A percentile compares a stretch with the other conserved stretches of the same genome.
phyloP scores from a whole-genome alignment of 1,140 invertebrate genomes.

The Ridgeia piscesae region DNA sequence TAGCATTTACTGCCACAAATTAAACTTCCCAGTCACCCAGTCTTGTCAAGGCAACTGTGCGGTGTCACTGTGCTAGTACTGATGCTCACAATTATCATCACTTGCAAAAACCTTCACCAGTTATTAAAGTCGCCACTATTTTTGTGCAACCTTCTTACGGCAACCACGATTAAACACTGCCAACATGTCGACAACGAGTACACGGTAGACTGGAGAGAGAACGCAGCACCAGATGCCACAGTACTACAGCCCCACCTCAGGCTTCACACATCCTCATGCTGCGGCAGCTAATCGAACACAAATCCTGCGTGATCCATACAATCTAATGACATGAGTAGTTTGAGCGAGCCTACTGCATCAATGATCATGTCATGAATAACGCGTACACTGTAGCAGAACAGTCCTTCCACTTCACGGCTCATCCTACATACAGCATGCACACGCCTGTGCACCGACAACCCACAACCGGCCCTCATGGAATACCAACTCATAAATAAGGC shows the following conservation, averaged over 20 bases:
- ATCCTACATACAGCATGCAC: not conserved
- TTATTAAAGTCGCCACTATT: not conserved
- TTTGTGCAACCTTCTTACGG: not conserved
- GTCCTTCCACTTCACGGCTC: not conserved
- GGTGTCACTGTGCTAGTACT: not conserved
- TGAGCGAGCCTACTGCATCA: not conserved
- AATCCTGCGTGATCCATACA: not conserved
- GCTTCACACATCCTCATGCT: not conserved
- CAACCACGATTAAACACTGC: not conserved
- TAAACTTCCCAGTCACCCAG: not conserved
- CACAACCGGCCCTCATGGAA: not conserved
- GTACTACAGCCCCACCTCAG: not conserved
- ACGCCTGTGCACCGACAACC: not conserved
- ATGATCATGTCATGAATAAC: not conserved
- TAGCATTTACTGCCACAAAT: not conserved
- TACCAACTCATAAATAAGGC: constrained; percentile 1
- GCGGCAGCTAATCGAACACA: not conserved
- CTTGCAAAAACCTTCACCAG: not conserved
- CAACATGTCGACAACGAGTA: not conserved
- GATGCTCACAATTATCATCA: not conserved
- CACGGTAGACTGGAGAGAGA: not conserved
- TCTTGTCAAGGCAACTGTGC: not conserved
- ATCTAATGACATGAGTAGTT: not conserved
- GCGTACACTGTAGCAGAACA: not conserved
- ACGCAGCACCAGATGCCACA: not conserved